Evolutionary conservation across 2,797 vertebrate genomes (phyloP), one percentile per base, ranked within the genome.

Genomic region (Podarcis lilfordi): DNA sequence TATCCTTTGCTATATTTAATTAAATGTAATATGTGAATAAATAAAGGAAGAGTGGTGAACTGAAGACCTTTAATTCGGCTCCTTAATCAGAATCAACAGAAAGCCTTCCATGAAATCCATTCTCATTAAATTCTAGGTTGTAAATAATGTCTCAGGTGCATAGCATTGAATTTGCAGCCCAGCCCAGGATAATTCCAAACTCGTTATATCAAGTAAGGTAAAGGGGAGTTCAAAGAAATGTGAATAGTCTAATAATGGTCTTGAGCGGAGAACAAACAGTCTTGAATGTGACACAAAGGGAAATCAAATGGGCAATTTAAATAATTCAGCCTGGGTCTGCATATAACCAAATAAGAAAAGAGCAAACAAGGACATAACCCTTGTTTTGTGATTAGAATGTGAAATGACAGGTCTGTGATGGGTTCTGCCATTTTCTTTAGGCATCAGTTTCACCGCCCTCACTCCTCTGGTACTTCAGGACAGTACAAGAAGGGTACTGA

Each of bases 61-160:
- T 23, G 61, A 37, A 55, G 86, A 88, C 72, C 40, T 77, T 83
- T 88, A 77, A 88, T 88, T 76, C 74, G 68, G 15, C 45, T 82
- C 40, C 43, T 82, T 88, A 68, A 77, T 83, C 80, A 83, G 40
- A 77, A 72, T 59, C 68, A 82, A 76, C 72, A 82, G n/a, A 88
- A 77, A 77, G 68, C 40, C 32, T 11, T 55, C 72, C n/a, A 23
- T 82, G 71, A 27, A 64, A 82, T 82, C 86, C 29, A 50, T 88
- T 75, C 72, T 88, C 74, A 88, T 88, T 88, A 88, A 77, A 88
- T 82, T 75, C 66, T 45, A 27, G 35, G 68, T 13, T 71, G 88
- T 82, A 43, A 86, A 15, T 74, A 77, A 82, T 1, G 55, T 84
- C 82, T 80, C 29, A 71, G 1, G 0, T 43, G 35, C 80, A 7